Conservation (phyloP, 2,113 vertebrate species). For the Protomyctophum bolini region DNA sequence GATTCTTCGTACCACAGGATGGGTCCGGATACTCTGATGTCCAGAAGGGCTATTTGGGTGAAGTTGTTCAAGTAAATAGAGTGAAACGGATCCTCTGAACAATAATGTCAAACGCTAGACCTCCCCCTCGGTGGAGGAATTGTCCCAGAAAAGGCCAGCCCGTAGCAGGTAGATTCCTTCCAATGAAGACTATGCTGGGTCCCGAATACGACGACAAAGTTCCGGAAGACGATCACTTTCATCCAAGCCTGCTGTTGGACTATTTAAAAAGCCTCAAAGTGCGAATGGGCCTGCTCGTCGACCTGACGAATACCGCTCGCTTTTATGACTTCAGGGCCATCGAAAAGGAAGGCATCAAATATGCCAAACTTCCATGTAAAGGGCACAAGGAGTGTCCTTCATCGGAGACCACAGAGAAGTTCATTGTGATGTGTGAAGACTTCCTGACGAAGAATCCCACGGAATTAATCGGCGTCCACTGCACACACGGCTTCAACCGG, state of each 20-base stretch:
- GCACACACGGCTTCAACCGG: constrained; percentile 98
- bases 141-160: constrained; percentile 94
- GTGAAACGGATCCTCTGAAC: too few relatives aligned
- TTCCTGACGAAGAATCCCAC: constrained; percentile 94
- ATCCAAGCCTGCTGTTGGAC: constrained; percentile 95
- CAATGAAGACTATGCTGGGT: constrained; percentile 98
- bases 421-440: constrained; percentile 90
- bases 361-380: constrained; percentile 95
- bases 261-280: constrained; percentile 97
- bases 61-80: too few relatives aligned
- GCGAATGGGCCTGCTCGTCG: constrained; percentile 94
- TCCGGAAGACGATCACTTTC: constrained; percentile 93
- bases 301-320: constrained; percentile 94
- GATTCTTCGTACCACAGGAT: too few relatives aligned
- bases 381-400: constrained; percentile 94
- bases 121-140: constrained; percentile 93
- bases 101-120: constrained; percentile 88
- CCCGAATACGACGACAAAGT: constrained; percentile 94
- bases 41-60: too few relatives aligned
- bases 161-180: constrained; percentile 95
- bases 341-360: constrained; percentile 94
- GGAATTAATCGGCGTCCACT: constrained; percentile 97
- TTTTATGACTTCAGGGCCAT: constrained; percentile 96
- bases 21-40: too few relatives aligned
- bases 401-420: constrained; percentile 86